These are phyloP conservation scores for Araneus ventricosus DNA, from an alignment of 1,140 invertebrate species.

Conservation along the genomic window DNA sequence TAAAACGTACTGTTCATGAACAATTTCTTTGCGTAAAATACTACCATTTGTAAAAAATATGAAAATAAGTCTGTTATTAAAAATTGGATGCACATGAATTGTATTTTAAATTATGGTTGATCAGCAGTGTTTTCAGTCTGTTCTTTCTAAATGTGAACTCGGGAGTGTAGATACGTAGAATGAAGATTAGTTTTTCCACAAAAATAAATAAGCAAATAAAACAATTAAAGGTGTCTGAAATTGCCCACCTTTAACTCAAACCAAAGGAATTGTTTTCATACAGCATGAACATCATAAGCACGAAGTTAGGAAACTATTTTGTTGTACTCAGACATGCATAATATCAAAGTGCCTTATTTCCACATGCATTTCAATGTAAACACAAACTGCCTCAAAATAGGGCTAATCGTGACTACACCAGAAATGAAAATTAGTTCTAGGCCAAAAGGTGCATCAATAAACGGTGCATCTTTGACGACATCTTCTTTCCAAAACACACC, in stretches of 20 bases:
- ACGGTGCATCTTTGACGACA: constrained; percentile 37
- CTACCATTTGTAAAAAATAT: too few species aligned
- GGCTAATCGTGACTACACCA: neutral
- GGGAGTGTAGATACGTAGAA: too few species aligned
- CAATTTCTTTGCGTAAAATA: too few species aligned
- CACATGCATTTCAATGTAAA: neutral
- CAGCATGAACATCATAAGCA: neutral
- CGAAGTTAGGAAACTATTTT: neutral
- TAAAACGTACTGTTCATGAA: too few species aligned
- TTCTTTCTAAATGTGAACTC: too few species aligned
- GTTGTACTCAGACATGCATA: neutral
- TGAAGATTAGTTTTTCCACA: too few species aligned
- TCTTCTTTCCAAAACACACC: constrained; percentile 10
- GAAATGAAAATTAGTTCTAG: constrained; percentile 14
- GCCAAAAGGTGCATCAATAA: constrained; percentile 13
- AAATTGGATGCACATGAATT: neutral
- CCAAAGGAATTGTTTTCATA: neutral
- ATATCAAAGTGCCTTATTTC: neutral
- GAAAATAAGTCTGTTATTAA: too few species aligned
- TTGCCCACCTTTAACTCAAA: too few species aligned
- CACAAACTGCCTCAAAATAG: neutral
- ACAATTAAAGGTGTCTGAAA: too few species aligned
- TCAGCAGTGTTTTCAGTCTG: too few species aligned
- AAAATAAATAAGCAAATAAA: too few species aligned
- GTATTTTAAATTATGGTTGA: neutral